These are phyloP conservation scores for Labeo catla DNA, from an alignment of 2,113 vertebrate genomes.

Conservation along the genomic window DNA sequence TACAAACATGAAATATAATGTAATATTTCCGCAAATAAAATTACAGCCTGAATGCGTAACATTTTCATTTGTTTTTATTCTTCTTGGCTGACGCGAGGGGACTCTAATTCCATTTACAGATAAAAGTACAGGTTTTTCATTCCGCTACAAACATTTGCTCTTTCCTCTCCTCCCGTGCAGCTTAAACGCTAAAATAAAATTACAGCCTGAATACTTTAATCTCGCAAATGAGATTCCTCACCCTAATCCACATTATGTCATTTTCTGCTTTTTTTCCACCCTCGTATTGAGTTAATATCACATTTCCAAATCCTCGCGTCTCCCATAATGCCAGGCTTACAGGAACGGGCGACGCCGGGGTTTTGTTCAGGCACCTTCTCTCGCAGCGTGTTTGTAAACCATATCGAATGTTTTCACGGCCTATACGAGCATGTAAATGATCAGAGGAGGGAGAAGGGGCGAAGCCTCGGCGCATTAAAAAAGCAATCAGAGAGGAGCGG, in stretches of 20 bases:
- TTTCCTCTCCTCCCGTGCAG: constrained; percentile 39
- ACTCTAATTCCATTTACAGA: constrained; percentile 27
- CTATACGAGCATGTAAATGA: constrained; percentile 74
- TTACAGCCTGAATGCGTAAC: background rate
- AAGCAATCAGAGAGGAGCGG: constrained; percentile 51
- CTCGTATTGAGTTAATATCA: constrained; percentile 39
- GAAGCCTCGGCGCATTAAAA: constrained; percentile 39
- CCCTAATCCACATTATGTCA: constrained; percentile 69
- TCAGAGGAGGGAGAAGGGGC: constrained; percentile 34
- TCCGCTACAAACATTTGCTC: constrained; percentile 76
- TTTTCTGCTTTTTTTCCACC: constrained; percentile 53
- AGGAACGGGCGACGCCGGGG: background rate
- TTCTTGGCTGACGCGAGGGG: background rate
- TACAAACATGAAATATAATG: background rate
- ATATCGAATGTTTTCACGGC: constrained; percentile 75
- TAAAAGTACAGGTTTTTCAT: constrained; percentile 53
- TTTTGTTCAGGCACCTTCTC: constrained; percentile 36
- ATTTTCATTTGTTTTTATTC: background rate
- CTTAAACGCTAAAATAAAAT: constrained; percentile 65
- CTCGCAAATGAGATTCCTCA: constrained; percentile 68
- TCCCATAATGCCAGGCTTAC: constrained; percentile 46
- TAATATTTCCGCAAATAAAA: background rate
- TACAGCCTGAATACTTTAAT: constrained; percentile 63
- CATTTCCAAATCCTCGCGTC: constrained; percentile 58
- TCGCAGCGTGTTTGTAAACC: constrained; percentile 67